These are phyloP conservation scores for Seriola aureovittata DNA, from an alignment of 2,113 vertebrate genomes.

Conservation along the genomic window DNA sequence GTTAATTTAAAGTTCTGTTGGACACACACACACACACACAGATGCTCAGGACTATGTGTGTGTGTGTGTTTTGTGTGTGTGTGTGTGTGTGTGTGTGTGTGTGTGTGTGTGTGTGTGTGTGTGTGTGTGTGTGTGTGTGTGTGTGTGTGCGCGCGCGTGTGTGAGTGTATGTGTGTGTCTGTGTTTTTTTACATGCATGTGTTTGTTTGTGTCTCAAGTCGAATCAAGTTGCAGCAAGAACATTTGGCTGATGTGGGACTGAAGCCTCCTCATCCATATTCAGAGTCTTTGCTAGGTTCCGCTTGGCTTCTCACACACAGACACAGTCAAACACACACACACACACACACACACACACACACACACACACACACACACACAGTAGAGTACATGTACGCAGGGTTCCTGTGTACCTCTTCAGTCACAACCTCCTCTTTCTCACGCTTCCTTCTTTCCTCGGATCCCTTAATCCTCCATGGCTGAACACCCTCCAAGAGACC, in stretches of 20 bases:
- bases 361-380: constrained; percentile 1
- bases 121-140: constrained; percentile 1
- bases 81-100: not conserved
- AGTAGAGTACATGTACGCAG: constrained; percentile 42
- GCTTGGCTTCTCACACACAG: constrained; percentile 59
- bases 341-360: constrained; percentile 2
- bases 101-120: constrained; percentile 13
- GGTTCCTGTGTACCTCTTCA: constrained; percentile 52
- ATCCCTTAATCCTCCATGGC: constrained; percentile 72
- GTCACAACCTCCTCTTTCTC: constrained; percentile 42
- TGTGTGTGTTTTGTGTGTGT: constrained; percentile 21
- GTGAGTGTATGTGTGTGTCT: constrained; percentile 1
- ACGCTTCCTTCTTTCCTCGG: constrained; percentile 30
- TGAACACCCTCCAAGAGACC: constrained; percentile 63
- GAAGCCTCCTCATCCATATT: constrained; percentile 80
- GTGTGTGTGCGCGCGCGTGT: not conserved
- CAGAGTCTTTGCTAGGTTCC: constrained; percentile 63
- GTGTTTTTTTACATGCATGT: constrained; percentile 5
- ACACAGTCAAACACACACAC: constrained; percentile 12
- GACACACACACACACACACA: constrained; percentile 21
- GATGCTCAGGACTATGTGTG: constrained; percentile 16
- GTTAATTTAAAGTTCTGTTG: constrained; percentile 74
- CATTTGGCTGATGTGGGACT: constrained; percentile 72
- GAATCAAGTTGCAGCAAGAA: constrained; percentile 67
- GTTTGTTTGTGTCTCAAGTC: constrained; percentile 57